Conservation (phyloP, 2,888 invertebrate genomes). For the Habrosyne pyritoides region DNA sequence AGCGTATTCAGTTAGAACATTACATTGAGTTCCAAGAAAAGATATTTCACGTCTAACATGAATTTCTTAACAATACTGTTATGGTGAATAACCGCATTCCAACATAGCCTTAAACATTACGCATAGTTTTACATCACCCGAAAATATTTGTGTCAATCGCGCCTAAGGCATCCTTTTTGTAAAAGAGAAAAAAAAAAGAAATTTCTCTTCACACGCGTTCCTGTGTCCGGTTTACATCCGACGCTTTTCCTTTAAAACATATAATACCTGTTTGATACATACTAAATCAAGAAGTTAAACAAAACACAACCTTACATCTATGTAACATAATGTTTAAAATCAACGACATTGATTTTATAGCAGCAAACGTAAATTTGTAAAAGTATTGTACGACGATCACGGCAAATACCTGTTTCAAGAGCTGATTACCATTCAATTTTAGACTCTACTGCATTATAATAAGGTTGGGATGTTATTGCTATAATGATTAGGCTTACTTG, state of each 20-base stretch:
- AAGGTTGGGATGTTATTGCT: constrained; percentile 32
- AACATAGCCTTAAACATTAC: constrained; percentile 22
- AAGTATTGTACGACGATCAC: constrained; percentile 38
- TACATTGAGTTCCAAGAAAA: neutral
- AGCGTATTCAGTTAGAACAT: neutral
- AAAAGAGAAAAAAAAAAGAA: constrained; percentile 61
- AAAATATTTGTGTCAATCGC: constrained; percentile 64
- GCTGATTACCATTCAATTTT: constrained; percentile 31
- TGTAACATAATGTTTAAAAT: constrained; percentile 19
- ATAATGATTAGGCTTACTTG: constrained; percentile 24
- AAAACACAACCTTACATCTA: constrained; percentile 31
- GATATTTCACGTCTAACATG: constrained; percentile 9
- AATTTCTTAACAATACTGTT: constrained; percentile 10
- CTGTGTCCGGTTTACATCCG: constrained; percentile 75
- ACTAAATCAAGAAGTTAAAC: constrained; percentile 7
- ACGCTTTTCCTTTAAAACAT: constrained; percentile 72
- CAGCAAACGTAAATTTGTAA: constrained; percentile 35
- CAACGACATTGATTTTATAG: constrained; percentile 16
- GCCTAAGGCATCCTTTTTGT: constrained; percentile 70
- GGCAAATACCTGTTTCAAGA: constrained; percentile 49
- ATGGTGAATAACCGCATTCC: constrained; percentile 26
- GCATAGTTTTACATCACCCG: constrained; percentile 37
- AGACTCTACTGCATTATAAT: constrained; percentile 35
- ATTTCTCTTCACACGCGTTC: constrained; percentile 74
- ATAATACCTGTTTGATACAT: constrained; percentile 33